phyloP scores from a whole-genome alignment of 2,113 vertebrate genomes.

The Smithornis capensis region DNA sequence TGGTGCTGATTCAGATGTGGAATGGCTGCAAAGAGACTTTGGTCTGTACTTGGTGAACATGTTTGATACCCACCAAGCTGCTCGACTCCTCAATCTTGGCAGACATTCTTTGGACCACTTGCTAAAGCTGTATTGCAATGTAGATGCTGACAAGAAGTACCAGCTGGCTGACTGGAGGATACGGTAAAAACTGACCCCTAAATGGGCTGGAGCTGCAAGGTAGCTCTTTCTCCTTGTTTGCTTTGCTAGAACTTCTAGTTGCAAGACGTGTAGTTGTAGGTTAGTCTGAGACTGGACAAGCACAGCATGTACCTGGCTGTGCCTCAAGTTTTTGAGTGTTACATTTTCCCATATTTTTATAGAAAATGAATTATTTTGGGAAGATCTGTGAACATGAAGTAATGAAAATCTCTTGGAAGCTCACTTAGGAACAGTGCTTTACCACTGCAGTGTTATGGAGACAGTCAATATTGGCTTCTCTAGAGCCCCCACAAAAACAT shows the following conservation, averaged over 20 bases:
- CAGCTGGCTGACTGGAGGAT: slow-evolving; percentile 98
- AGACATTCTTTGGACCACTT: slow-evolving; percentile 91
- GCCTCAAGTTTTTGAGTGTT: background rate
- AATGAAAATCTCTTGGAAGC: background rate
- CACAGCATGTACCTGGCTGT: background rate
- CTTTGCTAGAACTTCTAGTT: background rate
- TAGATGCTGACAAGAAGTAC: slow-evolving; percentile 90
- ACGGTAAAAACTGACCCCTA: slow-evolving; percentile 76
- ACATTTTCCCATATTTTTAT: background rate
- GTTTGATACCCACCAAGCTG: slow-evolving; percentile 96
- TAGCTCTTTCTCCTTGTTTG: background rate
- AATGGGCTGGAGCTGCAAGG: background rate
- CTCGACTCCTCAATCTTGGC: slow-evolving; percentile 87
- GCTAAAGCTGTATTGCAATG: slow-evolving; percentile 84
- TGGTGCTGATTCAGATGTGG: slow-evolving; percentile 92
- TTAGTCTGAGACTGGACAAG: background rate
- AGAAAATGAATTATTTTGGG: background rate
- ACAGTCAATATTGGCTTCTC: background rate
- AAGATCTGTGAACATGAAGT: background rate
- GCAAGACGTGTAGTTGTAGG: background rate
- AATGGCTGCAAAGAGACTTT: slow-evolving; percentile 97
- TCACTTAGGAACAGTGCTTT: background rate
- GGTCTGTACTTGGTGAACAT: slow-evolving; percentile 93
- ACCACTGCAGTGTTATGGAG: background rate
- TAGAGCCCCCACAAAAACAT: background rate